Evolutionary conservation across 2,797 vertebrate genomes (phyloP).

Genomic region (Hoplostethus mediterraneus): DNA sequence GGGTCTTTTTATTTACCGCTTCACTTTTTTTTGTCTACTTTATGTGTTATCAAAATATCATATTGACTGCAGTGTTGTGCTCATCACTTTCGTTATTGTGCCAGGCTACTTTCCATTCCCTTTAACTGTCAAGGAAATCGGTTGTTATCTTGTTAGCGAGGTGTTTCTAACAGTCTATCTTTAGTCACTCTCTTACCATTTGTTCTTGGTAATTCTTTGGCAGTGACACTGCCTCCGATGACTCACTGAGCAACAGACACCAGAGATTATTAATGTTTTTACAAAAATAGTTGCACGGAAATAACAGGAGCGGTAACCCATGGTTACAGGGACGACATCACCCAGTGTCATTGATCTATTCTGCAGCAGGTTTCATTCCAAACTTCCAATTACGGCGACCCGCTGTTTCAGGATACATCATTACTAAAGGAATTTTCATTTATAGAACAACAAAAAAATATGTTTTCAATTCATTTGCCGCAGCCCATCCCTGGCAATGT

Average conservation of each 20-base stretch:
- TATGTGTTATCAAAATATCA: constrained; percentile 9
- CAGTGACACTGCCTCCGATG: constrained; percentile 74
- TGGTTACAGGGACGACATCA: constrained; percentile 74
- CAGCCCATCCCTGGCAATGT: constrained; percentile 24
- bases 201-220: constrained; percentile 67
- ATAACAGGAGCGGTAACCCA: constrained; percentile 77
- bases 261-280: constrained; percentile 80
- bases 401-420: constrained; percentile 36
- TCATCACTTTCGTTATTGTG: constrained; percentile 32
- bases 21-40: neutral
- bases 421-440: constrained; percentile 47
- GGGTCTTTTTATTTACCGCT: too few species aligned
- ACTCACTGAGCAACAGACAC: constrained; percentile 80
- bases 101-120: constrained; percentile 49
- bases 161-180: constrained; percentile 72
- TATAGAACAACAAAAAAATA: constrained; percentile 40
- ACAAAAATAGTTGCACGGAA: constrained; percentile 79
- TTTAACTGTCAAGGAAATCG: constrained; percentile 72
- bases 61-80: constrained; percentile 9
- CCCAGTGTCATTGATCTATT: constrained; percentile 62
- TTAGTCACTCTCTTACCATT: constrained; percentile 71
- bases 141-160: constrained; percentile 75
- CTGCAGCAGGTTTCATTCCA: constrained; percentile 34
- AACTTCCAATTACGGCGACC: constrained; percentile 58
- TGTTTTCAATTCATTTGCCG: constrained; percentile 42